Evolutionary conservation across 2,888 invertebrate species (phyloP), one percentile per base, ranked within the genome.

Genomic region (Liopterus haemorrhoidalis): DNA sequence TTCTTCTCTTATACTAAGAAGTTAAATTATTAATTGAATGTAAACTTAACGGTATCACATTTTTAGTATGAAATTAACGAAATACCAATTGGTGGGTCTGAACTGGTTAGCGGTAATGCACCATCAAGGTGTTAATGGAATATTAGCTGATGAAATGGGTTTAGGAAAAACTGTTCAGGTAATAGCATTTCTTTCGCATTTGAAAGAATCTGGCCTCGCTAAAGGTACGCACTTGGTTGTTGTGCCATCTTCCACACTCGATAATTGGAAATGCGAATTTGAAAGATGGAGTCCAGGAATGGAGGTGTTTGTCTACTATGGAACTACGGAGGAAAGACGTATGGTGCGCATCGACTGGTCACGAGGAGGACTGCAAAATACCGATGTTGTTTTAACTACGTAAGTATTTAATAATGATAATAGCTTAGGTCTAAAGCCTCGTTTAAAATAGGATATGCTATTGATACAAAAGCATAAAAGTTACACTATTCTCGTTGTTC

Each of bases 131-230:
- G 82, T 96, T 28, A 95, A 95, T 60, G 93, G 93, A 0, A 95
- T 97, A 58, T 71, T 97, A 50, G 96, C 95, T 0, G 96, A 97
- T 65, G 96, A 97, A 72, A 97, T 97, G 96, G 93, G 93, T 0
- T 71, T 94, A 2, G 93, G 93, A 3, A 94, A 94, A 70, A 94
- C 94, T 0, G 82, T 94, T 51, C 93, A 94, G 66, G 84, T 92
- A n/a, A 91, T 94, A 52, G 81, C 93, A 0, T 93, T 93, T 68
- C 72, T 94, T 1, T 87, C 92, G 0, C 86, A 94, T 63, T 71
- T 96, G 11, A 85, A 91, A 67, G 88, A 94, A 62, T 78, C 80
- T 0, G 79, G 79, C 1, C 77, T 81, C 31, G 74, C 77, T 2
- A 73, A 73, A 49, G 86, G 83, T 8, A 90, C 93, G 0, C 94